These are phyloP conservation scores for Lagenorhynchus albirostris DNA, from an alignment of 2,113 vertebrate species.

Conservation along the genomic window DNA sequence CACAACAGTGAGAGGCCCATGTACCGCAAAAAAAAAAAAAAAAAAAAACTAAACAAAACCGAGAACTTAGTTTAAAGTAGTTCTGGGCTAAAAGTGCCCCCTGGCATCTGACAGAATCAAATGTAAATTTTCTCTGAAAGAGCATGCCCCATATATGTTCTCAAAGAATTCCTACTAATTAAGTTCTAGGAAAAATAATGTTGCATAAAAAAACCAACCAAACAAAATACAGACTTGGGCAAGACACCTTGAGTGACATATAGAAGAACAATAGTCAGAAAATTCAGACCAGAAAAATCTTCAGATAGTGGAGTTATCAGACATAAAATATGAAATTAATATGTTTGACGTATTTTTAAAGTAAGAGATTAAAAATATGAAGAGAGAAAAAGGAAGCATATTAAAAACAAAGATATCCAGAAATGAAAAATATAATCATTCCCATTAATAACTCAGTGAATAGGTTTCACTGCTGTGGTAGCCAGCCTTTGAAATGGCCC, in stretches of 20 bases:
- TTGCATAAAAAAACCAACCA: no score
- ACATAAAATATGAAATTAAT: neutral
- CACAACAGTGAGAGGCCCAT: no score
- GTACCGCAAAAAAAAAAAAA: no score
- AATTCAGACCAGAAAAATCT: slow-evolving; percentile 16
- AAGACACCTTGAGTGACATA: neutral
- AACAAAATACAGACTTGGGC: neutral
- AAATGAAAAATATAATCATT: neutral
- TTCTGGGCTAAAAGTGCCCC: neutral
- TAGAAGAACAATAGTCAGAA: neutral
- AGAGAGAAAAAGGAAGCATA: neutral
- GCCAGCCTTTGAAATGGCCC: neutral
- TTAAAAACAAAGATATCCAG: neutral
- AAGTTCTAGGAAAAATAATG: neutral
- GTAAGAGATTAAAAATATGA: neutral
- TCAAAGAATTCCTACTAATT: neutral
- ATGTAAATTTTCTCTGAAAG: neutral
- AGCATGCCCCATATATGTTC: neutral
- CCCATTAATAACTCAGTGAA: neutral
- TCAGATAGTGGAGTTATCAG: neutral
- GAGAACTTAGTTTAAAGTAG: neutral
- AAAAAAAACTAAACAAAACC: neutral
- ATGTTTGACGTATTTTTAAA: neutral
- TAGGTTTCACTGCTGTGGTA: neutral
- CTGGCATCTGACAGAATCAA: neutral